Conservation (phyloP, 2,797 vertebrate species). For the Chelmon rostratus region DNA sequence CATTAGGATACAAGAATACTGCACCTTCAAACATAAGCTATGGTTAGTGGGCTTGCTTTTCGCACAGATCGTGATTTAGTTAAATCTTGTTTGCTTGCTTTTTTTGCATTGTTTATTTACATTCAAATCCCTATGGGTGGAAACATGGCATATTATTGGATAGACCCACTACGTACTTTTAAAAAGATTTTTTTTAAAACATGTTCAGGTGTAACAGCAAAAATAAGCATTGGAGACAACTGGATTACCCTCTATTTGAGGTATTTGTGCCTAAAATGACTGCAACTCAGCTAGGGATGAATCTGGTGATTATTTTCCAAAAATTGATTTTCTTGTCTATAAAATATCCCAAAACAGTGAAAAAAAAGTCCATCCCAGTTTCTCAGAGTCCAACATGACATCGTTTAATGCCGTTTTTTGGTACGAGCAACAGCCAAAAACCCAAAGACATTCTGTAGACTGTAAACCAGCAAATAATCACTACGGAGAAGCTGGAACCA, state of each 20-base stretch:
- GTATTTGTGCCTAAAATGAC: background rate
- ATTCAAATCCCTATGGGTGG: background rate
- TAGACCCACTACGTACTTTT: background rate
- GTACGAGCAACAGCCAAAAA: background rate
- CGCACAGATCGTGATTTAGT: background rate
- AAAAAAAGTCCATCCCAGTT: background rate
- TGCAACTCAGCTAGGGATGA: background rate
- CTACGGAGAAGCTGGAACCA: background rate
- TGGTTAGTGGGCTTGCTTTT: background rate
- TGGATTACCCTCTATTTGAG: background rate
- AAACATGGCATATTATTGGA: background rate
- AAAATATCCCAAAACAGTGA: background rate
- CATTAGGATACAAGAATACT: conserved; percentile 44
- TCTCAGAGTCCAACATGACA: background rate
- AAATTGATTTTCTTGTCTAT: background rate
- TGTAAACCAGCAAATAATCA: background rate
- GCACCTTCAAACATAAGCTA: conserved; percentile 3
- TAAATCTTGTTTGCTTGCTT: background rate
- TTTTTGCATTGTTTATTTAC: background rate
- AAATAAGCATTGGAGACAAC: background rate
- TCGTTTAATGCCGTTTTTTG: background rate
- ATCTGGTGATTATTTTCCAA: background rate
- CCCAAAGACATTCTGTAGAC: background rate
- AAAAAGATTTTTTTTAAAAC: no score
- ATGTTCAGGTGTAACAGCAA: background rate